Evolutionary conservation across 2,113 vertebrate species (phyloP).

Genomic region (Melanotaenia duboulayi): DNA sequence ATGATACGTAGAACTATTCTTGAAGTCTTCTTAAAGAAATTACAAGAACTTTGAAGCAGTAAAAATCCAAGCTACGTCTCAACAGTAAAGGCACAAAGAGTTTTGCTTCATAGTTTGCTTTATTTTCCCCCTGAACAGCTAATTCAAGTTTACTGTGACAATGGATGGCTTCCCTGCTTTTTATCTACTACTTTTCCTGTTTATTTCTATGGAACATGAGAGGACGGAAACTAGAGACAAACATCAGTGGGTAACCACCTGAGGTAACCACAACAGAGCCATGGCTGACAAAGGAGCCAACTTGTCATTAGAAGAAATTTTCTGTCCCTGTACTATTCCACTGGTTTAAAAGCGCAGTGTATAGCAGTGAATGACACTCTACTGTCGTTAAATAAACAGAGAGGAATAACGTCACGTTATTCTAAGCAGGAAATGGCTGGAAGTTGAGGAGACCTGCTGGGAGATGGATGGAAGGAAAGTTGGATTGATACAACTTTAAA

Average conservation of each 20-base stretch:
- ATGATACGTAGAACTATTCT: too few species aligned
- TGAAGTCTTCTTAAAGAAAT: too few species aligned
- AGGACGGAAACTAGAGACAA: constrained; percentile 57
- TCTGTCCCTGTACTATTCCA: constrained; percentile 51
- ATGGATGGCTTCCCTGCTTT: constrained; percentile 53
- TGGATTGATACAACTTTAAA: constrained; percentile 13
- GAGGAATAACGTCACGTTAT: constrained; percentile 23
- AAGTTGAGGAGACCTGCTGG: constrained; percentile 17
- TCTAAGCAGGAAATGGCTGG: constrained; percentile 16
- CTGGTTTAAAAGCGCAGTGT: constrained; percentile 11
- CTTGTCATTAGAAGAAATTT: constrained; percentile 62
- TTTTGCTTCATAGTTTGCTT: constrained; percentile 43
- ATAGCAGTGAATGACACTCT: constrained; percentile 14
- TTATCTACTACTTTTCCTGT: constrained; percentile 56
- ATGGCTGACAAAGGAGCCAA: constrained; percentile 47
- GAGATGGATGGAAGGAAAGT: constrained; percentile 18
- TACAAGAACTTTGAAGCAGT: too few species aligned
- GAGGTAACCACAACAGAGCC: constrained; percentile 70
- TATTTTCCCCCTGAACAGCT: constrained; percentile 43
- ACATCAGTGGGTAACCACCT: constrained; percentile 53
- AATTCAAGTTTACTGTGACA: constrained; percentile 34
- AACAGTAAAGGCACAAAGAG: background rate
- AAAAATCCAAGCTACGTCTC: too few species aligned
- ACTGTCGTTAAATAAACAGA: background rate
- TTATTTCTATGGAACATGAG: constrained; percentile 55